Conservation (phyloP, 1,140 invertebrate species). For the Bombus haemorrhoidalis region DNA sequence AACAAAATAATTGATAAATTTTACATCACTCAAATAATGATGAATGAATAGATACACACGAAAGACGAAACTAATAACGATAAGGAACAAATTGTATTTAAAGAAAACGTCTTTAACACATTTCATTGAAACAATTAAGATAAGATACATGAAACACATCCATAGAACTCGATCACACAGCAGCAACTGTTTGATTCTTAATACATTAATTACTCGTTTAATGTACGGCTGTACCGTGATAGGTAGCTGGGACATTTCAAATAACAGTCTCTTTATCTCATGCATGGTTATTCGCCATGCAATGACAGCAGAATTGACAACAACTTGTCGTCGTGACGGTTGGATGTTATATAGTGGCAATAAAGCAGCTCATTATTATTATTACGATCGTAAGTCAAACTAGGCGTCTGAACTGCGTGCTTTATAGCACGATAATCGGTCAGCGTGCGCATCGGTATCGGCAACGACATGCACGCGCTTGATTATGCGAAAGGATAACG, state of each 20-base stretch:
- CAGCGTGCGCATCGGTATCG: constrained; percentile 34
- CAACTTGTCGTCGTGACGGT: constrained; percentile 10
- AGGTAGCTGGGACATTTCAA: constrained; percentile 22
- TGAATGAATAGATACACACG: not conserved
- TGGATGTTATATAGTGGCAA: constrained; percentile 47
- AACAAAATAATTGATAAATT: not conserved
- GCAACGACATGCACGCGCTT: constrained; percentile 51
- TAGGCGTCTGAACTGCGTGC: constrained; percentile 16
- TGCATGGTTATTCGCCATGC: constrained; percentile 4
- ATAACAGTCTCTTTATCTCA: constrained; percentile 52
- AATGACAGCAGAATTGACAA: constrained; percentile 40
- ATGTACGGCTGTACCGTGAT: not conserved
- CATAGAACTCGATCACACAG: not conserved
- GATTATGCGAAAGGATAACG: constrained; percentile 54
- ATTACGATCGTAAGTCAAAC: constrained; percentile 61
- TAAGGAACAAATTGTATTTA: not conserved
- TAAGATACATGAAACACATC: not conserved
- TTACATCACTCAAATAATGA: not conserved
- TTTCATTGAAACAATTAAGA: not conserved
- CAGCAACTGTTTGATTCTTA: not conserved
- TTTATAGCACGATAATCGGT: constrained; percentile 58
- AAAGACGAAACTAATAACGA: no score
- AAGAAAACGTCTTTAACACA: no score
- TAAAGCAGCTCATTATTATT: constrained; percentile 65
- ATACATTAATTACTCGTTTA: constrained; percentile 2